Percentiles rank a stretch among this genome's conserved stretches.
These are phyloP conservation scores for Ostrea edulis DNA, from an alignment of 1,140 invertebrate species.

Conservation along the genomic window DNA sequence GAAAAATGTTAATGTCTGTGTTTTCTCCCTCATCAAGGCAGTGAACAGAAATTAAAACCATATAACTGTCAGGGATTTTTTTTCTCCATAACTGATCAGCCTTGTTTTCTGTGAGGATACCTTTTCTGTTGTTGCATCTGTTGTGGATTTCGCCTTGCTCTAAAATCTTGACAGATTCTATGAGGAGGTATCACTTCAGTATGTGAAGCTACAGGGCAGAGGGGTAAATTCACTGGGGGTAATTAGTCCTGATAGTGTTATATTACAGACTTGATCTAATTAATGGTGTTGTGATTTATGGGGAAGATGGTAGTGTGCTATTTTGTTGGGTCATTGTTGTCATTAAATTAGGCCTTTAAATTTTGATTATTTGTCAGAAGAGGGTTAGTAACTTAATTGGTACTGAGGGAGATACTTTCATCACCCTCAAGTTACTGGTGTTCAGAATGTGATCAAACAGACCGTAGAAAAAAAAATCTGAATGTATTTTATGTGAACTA, in stretches of 20 bases:
- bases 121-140: conserved; percentile 6
- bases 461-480: too few relatives aligned
- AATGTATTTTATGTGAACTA: too few relatives aligned
- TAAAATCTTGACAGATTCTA: neutral
- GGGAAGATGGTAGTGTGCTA: neutral
- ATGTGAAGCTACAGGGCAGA: neutral
- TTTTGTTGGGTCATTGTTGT: neutral
- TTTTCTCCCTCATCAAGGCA: conserved; percentile 3
- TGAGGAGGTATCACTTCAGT: neutral
- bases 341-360: neutral
- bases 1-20: conserved; percentile 1
- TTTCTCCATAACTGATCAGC: neutral
- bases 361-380: conserved; percentile 28
- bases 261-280: conserved; percentile 2
- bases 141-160: neutral
- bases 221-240: neutral
- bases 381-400: neutral
- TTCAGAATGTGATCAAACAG: too few relatives aligned
- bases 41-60: conserved; percentile 6
- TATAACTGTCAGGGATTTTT: neutral
- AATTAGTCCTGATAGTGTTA: conserved; percentile 19
- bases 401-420: neutral
- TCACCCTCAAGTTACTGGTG: too few relatives aligned
- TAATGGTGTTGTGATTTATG: conserved; percentile 24
- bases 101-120: neutral